Percentiles rank a stretch among this genome's conserved stretches.
Conservation (phyloP, 2,888 invertebrate genomes). For the Leucoma salicis region DNA sequence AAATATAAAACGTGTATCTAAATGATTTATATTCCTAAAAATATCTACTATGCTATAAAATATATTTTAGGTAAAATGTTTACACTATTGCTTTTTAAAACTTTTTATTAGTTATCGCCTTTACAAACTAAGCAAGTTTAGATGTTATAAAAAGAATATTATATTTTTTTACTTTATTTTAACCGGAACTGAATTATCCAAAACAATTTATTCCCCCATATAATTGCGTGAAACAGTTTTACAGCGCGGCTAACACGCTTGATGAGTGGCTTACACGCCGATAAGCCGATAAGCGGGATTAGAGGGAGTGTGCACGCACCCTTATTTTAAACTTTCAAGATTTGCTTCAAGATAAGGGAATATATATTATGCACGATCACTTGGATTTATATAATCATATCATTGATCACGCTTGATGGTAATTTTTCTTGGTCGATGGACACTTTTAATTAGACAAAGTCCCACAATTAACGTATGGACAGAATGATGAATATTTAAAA, state of each 20-base stretch:
- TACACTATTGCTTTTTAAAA: no score
- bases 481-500: no score
- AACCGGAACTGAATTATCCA: constrained; percentile 21
- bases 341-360: constrained; percentile 43
- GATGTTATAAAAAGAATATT: background rate
- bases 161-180: constrained; percentile 15
- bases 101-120: no score
- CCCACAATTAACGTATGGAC: no score
- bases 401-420: no score
- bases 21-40: no score
- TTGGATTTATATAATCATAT: constrained; percentile 17
- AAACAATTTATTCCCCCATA: constrained; percentile 29
- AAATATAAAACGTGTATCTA: no score
- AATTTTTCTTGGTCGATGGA: no score
- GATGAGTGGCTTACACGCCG: constrained; percentile 69
- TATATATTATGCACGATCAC: constrained; percentile 13
- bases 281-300: constrained; percentile 65
- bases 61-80: no score
- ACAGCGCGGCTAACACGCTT: constrained; percentile 39
- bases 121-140: background rate
- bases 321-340: constrained; percentile 67
- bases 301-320: constrained; percentile 45
- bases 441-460: no score
- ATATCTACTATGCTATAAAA: no score
- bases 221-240: constrained; percentile 29